A percentile compares a stretch with the other conserved stretches of the same genome.
Evolutionary conservation across 2,113 vertebrate species (phyloP).

Genomic region (Sclerurus mexicanus): DNA sequence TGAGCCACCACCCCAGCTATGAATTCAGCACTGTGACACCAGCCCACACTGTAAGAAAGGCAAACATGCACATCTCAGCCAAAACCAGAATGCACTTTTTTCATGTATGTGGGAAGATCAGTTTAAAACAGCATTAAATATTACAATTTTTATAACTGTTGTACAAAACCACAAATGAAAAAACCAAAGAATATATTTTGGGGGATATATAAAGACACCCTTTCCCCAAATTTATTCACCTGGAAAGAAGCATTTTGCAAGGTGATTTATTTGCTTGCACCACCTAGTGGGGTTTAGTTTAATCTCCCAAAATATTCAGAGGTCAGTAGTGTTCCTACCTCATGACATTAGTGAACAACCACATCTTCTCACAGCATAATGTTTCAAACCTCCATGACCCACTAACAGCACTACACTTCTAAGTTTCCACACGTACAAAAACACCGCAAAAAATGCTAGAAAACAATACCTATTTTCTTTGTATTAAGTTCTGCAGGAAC

Average conservation of each 20-base stretch:
- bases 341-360: neutral
- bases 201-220: neutral
- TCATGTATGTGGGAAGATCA: neutral
- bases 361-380: neutral
- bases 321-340: neutral
- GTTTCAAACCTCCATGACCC: neutral
- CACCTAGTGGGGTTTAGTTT: constrained; percentile 41
- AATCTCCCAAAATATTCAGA: neutral
- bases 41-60: neutral
- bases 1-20: neutral
- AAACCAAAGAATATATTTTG: neutral
- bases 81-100: neutral
- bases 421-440: neutral
- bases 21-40: neutral
- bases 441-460: neutral
- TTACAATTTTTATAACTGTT: neutral
- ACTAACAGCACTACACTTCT: neutral
- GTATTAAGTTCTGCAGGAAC: neutral
- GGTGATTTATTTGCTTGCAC: constrained; percentile 57
- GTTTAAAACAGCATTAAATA: neutral
- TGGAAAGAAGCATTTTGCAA: neutral
- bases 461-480: neutral
- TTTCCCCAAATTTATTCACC: neutral
- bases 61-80: neutral
- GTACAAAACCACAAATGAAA: neutral